phyloP scores from a whole-genome alignment of 2,797 vertebrate genomes.

The Eleutherodactylus coqui region DNA sequence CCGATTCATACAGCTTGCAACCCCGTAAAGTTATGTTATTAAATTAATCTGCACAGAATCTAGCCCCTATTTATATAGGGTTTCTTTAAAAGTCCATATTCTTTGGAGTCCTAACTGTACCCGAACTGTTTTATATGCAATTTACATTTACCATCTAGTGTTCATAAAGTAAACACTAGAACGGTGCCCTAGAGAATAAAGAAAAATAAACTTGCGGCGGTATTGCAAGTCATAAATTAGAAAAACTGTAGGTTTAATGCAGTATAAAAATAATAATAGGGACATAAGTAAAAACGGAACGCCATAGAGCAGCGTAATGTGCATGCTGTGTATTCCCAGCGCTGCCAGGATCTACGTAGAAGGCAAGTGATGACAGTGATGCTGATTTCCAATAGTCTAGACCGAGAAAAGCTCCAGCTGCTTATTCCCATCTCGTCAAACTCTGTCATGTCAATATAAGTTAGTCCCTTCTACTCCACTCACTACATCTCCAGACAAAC shows the following conservation, averaged over 20 bases:
- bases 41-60: not conserved
- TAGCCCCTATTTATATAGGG: not conserved
- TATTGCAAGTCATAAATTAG: not conserved
- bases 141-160: not conserved
- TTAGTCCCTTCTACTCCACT: not conserved
- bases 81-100: not conserved
- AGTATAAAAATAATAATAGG: slow-evolving; percentile 11
- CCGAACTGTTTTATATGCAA: not conserved
- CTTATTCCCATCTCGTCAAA: slow-evolving; percentile 26
- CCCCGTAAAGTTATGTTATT: not conserved
- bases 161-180: not conserved
- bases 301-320: not conserved
- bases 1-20: too few species aligned
- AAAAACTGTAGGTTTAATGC: not conserved
- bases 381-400: slow-evolving; percentile 42
- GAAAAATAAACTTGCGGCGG: not conserved
- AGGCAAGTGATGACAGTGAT: slow-evolving; percentile 46
- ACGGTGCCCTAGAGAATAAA: not conserved
- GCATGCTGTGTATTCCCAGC: slow-evolving; percentile 29
- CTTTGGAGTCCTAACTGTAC: not conserved
- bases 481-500: not conserved
- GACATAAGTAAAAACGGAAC: not conserved
- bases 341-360: not conserved
- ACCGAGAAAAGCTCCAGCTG: slow-evolving; percentile 45
- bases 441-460: slow-evolving; percentile 19